phyloP scores from a whole-genome alignment of 2,888 invertebrate species.

The Euspilapteryx auroguttella region DNA sequence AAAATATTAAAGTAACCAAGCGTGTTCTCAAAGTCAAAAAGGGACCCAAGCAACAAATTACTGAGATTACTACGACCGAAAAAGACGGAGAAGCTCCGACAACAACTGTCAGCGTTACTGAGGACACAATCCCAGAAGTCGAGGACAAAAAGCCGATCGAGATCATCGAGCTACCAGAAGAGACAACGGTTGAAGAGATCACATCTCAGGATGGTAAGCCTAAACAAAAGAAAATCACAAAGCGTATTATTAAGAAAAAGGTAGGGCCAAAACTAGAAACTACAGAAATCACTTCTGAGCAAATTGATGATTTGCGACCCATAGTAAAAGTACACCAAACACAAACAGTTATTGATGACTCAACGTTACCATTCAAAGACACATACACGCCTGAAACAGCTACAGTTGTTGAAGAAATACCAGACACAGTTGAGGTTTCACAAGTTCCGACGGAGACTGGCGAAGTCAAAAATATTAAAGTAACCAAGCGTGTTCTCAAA shows the following conservation, averaged over 20 bases:
- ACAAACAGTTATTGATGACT: constrained; percentile 16
- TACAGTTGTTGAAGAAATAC: constrained; percentile 14
- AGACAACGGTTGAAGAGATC: constrained; percentile 4
- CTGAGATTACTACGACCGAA: constrained; percentile 13
- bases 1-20: constrained; percentile 10
- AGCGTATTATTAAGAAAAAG: constrained; percentile 14
- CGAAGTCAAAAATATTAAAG: constrained; percentile 17
- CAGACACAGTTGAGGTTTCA: constrained; percentile 23
- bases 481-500: constrained; percentile 34
- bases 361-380: neutral
- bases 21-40: constrained; percentile 12
- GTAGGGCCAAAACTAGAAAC: constrained; percentile 16
- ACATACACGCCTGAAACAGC: constrained; percentile 1
- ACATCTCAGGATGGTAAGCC: constrained; percentile 9
- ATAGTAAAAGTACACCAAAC: constrained; percentile 23
- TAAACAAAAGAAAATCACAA: constrained; percentile 11
- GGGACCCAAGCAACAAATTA: constrained; percentile 12
- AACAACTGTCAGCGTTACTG: neutral
- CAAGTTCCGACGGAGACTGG: constrained; percentile 23
- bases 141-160: neutral
- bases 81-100: constrained; percentile 13
- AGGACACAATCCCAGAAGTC: neutral
- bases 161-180: constrained; percentile 3
- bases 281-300: constrained; percentile 23
- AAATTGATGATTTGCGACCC: constrained; percentile 37